Percentiles rank a stretch among this genome's conserved stretches.
These are phyloP conservation scores for Ypsolopha sequella DNA, from an alignment of 2,888 invertebrate genomes.

Conservation along the genomic window DNA sequence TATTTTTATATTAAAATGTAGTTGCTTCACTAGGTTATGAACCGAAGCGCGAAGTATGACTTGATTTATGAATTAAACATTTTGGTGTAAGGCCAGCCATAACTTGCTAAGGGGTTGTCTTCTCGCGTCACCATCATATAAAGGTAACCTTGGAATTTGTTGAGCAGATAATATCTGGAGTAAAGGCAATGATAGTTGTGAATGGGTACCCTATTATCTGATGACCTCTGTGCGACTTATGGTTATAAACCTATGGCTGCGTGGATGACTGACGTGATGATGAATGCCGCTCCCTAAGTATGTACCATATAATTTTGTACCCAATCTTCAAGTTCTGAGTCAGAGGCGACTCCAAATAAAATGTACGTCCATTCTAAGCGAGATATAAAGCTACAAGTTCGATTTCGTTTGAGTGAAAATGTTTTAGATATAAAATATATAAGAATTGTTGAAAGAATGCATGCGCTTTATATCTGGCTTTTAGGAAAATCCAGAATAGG, in stretches of 20 bases:
- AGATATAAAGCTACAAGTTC: slow-evolving; percentile 61
- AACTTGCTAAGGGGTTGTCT: slow-evolving; percentile 24
- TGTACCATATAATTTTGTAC: slow-evolving; percentile 10
- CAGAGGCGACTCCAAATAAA: slow-evolving; percentile 63
- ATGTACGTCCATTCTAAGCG: slow-evolving; percentile 55
- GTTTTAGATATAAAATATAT: background rate
- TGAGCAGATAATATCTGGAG: slow-evolving; percentile 15
- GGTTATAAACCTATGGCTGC: slow-evolving; percentile 13
- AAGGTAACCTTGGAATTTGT: background rate
- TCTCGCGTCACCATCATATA: slow-evolving; percentile 43
- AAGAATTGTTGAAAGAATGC: slow-evolving; percentile 59
- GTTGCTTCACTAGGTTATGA: slow-evolving; percentile 22
- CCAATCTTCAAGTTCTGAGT: slow-evolving; percentile 20
- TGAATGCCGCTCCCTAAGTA: slow-evolving; percentile 41
- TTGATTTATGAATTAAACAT: slow-evolving; percentile 8
- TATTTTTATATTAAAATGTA: slow-evolving; percentile 38
- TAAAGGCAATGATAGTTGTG: background rate
- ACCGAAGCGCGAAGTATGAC: slow-evolving; percentile 1
- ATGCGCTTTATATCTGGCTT: slow-evolving; percentile 70
- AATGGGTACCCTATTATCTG: slow-evolving; percentile 19
- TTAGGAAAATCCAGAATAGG: slow-evolving; percentile 63
- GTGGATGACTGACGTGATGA: slow-evolving; percentile 27
- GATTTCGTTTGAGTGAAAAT: slow-evolving; percentile 21
- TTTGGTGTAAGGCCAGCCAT: slow-evolving; percentile 7
- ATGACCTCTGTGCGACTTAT: slow-evolving; percentile 27